These are phyloP conservation scores for Melanerpes formicivorus DNA, from an alignment of 2,113 vertebrate species.

Conservation along the genomic window DNA sequence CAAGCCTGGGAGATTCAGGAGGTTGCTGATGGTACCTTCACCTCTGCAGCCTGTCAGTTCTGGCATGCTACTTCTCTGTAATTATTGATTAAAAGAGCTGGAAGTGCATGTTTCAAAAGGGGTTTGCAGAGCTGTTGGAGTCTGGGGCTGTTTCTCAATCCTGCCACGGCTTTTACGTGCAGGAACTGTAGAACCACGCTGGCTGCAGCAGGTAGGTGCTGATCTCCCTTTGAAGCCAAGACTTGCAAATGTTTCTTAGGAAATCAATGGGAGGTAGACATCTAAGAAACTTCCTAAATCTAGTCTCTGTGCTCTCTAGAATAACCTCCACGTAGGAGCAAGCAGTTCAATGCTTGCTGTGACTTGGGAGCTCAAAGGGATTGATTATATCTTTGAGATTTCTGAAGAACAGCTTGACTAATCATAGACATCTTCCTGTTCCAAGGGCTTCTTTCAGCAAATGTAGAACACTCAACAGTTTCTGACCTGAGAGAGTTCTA, in stretches of 20 bases:
- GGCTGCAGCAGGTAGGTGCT: not conserved
- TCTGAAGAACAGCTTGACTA: not conserved
- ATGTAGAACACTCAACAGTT: not conserved
- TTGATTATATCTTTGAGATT: not conserved
- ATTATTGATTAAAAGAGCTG: slow-evolving; percentile 33
- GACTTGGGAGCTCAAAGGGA: not conserved
- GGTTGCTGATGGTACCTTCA: not conserved
- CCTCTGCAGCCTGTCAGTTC: not conserved
- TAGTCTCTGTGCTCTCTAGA: not conserved
- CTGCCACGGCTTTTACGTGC: not conserved
- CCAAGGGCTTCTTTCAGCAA: not conserved
- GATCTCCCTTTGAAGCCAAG: slow-evolving; percentile 31
- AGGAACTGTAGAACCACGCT: not conserved
- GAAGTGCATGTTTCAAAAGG: slow-evolving; percentile 33
- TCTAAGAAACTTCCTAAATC: slow-evolving; percentile 25
- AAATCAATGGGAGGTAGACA: not conserved
- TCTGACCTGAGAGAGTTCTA: not conserved
- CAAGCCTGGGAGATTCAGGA: not conserved
- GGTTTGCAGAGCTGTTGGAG: not conserved
- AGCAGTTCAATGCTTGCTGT: not conserved
- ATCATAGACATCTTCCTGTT: not conserved
- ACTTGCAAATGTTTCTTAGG: not conserved
- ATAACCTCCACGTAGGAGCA: not conserved
- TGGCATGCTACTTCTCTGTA: slow-evolving; percentile 3
- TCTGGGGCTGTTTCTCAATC: not conserved